These are phyloP conservation scores for Idaea biselata DNA, from an alignment of 2,888 invertebrate species.

Conservation along the genomic window DNA sequence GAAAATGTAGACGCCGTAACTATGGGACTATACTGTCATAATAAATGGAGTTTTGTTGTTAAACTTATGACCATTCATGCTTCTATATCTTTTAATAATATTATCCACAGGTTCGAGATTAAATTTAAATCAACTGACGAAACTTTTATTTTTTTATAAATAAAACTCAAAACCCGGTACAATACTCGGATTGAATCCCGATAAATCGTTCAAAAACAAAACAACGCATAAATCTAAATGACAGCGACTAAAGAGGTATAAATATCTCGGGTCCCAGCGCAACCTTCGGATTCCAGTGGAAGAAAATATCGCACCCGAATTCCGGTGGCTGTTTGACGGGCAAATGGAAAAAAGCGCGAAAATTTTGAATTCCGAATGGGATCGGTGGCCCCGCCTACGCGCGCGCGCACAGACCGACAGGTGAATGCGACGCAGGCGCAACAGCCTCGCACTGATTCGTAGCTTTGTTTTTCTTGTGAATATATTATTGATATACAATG, in stretches of 20 bases:
- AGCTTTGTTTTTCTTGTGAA: conserved; percentile 59
- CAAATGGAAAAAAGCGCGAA: conserved; percentile 66
- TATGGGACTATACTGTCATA: conserved; percentile 2
- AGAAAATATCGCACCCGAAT: conserved; percentile 80
- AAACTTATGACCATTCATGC: neutral
- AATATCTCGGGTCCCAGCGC: conserved; percentile 69
- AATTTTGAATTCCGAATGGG: conserved; percentile 57
- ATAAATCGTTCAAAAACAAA: conserved; percentile 57
- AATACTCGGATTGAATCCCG: conserved; percentile 61
- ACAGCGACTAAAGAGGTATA: conserved; percentile 53
- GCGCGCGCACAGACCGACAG: conserved; percentile 67
- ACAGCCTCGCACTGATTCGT: conserved; percentile 59
- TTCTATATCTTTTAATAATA: neutral
- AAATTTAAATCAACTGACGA: neutral
- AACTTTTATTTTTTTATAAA: conserved; percentile 7
- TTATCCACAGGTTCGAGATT: neutral
- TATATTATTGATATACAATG: conserved; percentile 73
- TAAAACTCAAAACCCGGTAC: conserved; percentile 25
- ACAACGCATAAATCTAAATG: conserved; percentile 61
- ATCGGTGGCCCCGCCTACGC: conserved; percentile 63
- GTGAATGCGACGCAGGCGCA: conserved; percentile 71
- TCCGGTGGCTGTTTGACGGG: conserved; percentile 65
- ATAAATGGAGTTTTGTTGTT: conserved; percentile 1
- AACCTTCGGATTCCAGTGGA: conserved; percentile 72
- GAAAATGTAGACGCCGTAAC: conserved; percentile 6